Evolutionary conservation across 2,888 invertebrate genomes (phyloP).

Genomic region (Drosophila colorata): DNA sequence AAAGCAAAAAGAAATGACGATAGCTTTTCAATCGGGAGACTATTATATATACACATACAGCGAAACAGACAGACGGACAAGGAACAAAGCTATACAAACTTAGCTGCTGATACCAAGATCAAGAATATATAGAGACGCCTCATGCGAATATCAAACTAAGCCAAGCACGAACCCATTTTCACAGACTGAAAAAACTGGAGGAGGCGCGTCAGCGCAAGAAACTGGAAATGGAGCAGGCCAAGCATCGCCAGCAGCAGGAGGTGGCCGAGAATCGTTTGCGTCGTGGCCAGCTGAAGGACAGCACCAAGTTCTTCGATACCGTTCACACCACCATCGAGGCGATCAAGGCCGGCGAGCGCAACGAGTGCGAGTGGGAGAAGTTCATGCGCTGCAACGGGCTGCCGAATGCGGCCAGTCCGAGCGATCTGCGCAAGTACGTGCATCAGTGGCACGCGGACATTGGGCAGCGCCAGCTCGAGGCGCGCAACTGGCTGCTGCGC

Average conservation of each 20-base stretch:
- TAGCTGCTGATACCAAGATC: no score
- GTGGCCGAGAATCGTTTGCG: slow-evolving; percentile 83
- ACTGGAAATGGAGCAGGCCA: slow-evolving; percentile 84
- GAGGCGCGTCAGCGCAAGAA: slow-evolving; percentile 84
- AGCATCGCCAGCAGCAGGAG: slow-evolving; percentile 83
- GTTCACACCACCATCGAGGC: slow-evolving; percentile 78
- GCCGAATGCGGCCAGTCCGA: slow-evolving; percentile 84
- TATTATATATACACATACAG: no score
- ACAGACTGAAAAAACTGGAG: slow-evolving; percentile 83
- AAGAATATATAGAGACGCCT: no score
- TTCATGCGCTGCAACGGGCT: slow-evolving; percentile 85
- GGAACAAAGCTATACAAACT: no score
- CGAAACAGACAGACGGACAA: no score
- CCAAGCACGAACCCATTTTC: no score
- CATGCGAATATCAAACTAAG: no score
- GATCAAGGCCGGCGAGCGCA: slow-evolving; percentile 78
- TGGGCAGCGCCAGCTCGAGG: slow-evolving; percentile 67
- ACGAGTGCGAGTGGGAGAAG: slow-evolving; percentile 84
- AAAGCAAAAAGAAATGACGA: no score
- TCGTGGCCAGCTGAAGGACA: slow-evolving; percentile 83
- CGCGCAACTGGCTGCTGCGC: slow-evolving; percentile 84
- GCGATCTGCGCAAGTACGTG: slow-evolving; percentile 84
- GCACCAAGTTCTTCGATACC: slow-evolving; percentile 81
- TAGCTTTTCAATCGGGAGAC: no score
- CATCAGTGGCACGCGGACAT: slow-evolving; percentile 84